Percentiles rank a stretch among this genome's conserved stretches.
phyloP scores from a whole-genome alignment of 2,797 vertebrate genomes.

The Lepus oiostolus region DNA sequence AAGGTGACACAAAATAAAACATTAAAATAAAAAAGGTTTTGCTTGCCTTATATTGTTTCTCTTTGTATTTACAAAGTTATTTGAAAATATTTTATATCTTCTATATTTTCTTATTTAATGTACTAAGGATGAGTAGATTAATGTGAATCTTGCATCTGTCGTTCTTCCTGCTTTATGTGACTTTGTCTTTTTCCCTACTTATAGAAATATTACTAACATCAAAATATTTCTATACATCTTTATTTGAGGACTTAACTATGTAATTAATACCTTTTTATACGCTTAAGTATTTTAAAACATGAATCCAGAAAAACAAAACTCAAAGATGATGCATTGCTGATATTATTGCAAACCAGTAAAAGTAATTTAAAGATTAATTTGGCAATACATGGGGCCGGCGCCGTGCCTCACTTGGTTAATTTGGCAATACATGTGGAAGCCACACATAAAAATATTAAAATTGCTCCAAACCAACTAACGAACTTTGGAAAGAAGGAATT shows the following conservation, averaged over 20 bases:
- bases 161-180: background rate
- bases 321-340: constrained; percentile 1
- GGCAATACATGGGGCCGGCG: background rate
- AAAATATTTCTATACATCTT: constrained; percentile 47
- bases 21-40: background rate
- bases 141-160: background rate
- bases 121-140: constrained; percentile 5
- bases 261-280: background rate
- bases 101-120: constrained; percentile 22
- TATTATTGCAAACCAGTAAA: constrained; percentile 10
- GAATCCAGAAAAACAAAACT: background rate
- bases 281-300: background rate
- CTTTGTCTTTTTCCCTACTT: background rate
- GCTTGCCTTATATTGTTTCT: background rate
- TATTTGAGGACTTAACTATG: constrained; percentile 37
- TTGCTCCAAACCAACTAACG: background rate
- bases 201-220: background rate
- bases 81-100: background rate
- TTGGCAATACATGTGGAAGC: too few species aligned
- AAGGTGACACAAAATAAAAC: background rate
- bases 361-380: background rate
- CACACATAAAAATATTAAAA: constrained; percentile 47
- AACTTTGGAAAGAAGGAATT: background rate
- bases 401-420: too few species aligned
- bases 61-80: constrained; percentile 7